Evolutionary conservation across 2,888 invertebrate species (phyloP).

Genomic region (Dorcus parallelipipedus): DNA sequence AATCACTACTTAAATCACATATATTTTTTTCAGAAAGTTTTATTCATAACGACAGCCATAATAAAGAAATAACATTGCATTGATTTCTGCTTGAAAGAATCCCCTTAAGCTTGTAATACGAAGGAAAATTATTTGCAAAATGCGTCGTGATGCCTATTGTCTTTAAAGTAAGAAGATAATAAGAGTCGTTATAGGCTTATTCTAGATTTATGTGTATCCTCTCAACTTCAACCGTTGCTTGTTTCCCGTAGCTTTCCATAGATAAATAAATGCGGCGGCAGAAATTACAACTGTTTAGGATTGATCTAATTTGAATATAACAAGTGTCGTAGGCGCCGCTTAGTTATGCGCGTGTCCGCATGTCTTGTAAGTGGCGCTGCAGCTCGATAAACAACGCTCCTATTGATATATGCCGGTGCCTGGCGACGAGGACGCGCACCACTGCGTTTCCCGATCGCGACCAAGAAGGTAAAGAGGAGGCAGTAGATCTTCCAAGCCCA

Average conservation of each 20-base stretch:
- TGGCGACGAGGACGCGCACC: conserved; percentile 8
- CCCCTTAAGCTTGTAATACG: no score
- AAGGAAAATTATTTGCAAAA: no score
- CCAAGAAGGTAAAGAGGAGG: neutral
- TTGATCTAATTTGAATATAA: conserved; percentile 43
- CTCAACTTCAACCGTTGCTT: neutral
- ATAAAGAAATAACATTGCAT: no score
- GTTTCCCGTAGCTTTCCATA: conserved; percentile 6
- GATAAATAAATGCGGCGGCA: conserved; percentile 29
- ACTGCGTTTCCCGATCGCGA: conserved; percentile 7
- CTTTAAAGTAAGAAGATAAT: no score
- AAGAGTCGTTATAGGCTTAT: no score
- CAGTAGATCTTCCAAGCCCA: neutral
- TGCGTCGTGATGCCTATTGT: no score
- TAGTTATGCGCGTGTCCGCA: conserved; percentile 41
- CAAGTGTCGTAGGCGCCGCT: conserved; percentile 42
- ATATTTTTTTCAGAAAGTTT: no score
- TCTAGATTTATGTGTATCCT: no score
- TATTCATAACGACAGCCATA: no score
- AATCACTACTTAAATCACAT: no score
- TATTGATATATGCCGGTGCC: conserved; percentile 38
- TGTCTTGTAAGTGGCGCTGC: conserved; percentile 40
- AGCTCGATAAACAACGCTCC: conserved; percentile 41
- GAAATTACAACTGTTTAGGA: conserved; percentile 38
- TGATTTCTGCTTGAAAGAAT: no score